Conservation (phyloP, 2,797 vertebrate species). For the Somateria mollissima region DNA sequence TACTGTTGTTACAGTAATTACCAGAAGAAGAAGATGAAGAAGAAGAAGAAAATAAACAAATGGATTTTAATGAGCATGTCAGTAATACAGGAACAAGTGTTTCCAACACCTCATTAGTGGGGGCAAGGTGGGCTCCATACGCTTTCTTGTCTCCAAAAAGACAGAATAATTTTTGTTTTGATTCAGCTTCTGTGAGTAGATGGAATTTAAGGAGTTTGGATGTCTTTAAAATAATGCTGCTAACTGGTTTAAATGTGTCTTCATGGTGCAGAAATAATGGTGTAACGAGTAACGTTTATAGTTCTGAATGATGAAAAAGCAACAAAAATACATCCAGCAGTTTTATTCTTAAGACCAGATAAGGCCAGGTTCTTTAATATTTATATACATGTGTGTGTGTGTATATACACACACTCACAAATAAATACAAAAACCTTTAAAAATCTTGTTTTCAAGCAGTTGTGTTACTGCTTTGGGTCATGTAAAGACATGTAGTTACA, state of each 20-base stretch:
- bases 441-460: not conserved
- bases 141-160: conserved; percentile 19
- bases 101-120: conserved; percentile 49
- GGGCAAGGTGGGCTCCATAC: not conserved
- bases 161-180: conserved; percentile 44
- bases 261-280: conserved; percentile 50
- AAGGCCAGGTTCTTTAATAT: conserved; percentile 15
- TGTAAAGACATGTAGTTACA: not conserved
- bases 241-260: conserved; percentile 40
- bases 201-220: conserved; percentile 30
- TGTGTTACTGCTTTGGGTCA: conserved; percentile 19
- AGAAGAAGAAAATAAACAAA: conserved; percentile 14
- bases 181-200: conserved; percentile 21
- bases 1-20: conserved; percentile 62
- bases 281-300: not conserved
- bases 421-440: too few species aligned
- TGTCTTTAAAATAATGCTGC: conserved; percentile 30
- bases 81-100: not conserved
- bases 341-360: not conserved
- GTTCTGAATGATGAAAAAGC: conserved; percentile 27
- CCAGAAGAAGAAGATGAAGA: not conserved
- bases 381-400: not conserved
- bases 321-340: not conserved
- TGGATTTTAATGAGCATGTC: conserved; percentile 56
- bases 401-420: not conserved